Conservation (phyloP, 2,797 vertebrate genomes). For the Crypturellus tataupa region DNA sequence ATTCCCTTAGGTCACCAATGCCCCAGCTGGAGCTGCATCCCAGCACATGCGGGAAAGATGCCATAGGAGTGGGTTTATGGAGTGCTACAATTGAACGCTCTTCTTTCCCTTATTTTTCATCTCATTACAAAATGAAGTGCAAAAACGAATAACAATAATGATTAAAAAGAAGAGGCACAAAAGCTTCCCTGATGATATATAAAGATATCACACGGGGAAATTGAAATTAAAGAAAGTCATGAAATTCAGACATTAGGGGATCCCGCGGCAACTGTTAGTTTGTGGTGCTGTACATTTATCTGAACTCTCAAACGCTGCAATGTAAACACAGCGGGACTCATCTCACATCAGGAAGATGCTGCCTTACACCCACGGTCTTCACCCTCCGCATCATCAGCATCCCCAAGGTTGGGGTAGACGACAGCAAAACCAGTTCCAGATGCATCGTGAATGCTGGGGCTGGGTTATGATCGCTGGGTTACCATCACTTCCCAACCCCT, state of each 20-base stretch:
- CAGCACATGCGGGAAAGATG: background rate
- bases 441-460: background rate
- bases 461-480: background rate
- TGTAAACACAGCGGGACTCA: background rate
- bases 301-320: background rate
- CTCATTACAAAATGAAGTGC: background rate
- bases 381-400: too few relatives aligned
- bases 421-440: background rate
- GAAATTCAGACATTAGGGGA: background rate
- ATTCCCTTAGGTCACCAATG: accelerated
- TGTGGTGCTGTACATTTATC: too few relatives aligned
- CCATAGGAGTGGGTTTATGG: background rate
- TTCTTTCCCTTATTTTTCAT: background rate
- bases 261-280: too few relatives aligned
- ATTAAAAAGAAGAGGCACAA: background rate
- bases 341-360: background rate
- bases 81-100: background rate
- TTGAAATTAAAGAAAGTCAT: background rate
- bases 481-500: background rate
- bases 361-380: background rate
- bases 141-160: background rate
- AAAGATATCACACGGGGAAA: background rate
- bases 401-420: too few relatives aligned
- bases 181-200: background rate
- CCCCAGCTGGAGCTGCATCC: background rate